Evolutionary conservation across 2,888 invertebrate species (phyloP), one percentile per base, ranked within the genome.

Genomic region (Rosalia funebris): DNA sequence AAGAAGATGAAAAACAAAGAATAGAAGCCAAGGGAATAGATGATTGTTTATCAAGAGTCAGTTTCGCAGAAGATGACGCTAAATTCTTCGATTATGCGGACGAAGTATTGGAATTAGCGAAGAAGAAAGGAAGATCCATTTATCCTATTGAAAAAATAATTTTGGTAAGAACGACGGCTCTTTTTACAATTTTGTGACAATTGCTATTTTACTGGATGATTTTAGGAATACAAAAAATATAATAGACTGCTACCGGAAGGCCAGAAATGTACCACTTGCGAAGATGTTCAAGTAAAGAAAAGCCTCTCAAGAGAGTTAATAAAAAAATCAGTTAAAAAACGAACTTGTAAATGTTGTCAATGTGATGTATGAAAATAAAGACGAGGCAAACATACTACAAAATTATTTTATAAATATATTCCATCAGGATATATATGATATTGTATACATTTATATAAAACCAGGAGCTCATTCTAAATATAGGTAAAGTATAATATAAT

Each of bases 51-150:
- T 53, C 59, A 16, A 82, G 82, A 0, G 77, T 80, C 65, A 68
- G 71, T 58, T 79, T 82, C 67, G 72, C 82, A 45, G 79, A 84
- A 1, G 84, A 83, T 0, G 86, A 87, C 75, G 79, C 82, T 66
- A 79, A 81, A 71, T 83, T 86, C 76, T 81, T 87, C 50, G 74
- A 80, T 9, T 85, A 85, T 75, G 87, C 85, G 1, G 76, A 77
- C 34, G 77, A 77, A 63, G 80, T 87, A 39, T 57, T 84, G 25
- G 74, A 80, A 19, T 83, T 85, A 69, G 85, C 86, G 2, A 73
- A 76, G 46, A 71, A 66, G 0, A 73, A 78, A 56, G 81, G 75
- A 2, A 77, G 86, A 5, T 83, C 83, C 0, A 80, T 78, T 3
- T 70, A 75, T 57, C 82, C 86, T 10, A 79, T 87, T 57, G 80